These are phyloP conservation scores for Pseudanteris insignis DNA, from an alignment of 2,888 invertebrate species.

Conservation along the genomic window DNA sequence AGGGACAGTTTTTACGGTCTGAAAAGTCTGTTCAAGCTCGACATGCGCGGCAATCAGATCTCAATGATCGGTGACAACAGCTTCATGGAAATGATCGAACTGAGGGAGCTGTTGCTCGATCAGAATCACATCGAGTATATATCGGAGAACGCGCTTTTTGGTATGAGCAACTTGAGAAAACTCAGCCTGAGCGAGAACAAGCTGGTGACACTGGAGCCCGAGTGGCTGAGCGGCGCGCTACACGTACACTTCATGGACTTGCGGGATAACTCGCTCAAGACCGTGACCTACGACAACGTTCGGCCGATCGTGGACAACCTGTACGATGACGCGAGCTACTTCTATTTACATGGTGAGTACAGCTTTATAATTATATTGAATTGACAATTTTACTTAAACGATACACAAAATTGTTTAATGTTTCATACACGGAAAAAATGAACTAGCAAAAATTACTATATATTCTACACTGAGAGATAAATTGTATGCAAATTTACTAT, in stretches of 20 bases:
- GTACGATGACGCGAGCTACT: conserved; percentile 77
- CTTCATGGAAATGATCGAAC: conserved; percentile 80
- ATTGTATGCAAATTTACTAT: too few relatives aligned
- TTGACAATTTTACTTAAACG: neutral
- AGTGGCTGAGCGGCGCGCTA: conserved; percentile 78
- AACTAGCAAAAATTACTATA: too few relatives aligned
- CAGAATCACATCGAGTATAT: conserved; percentile 77
- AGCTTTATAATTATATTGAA: too few relatives aligned
- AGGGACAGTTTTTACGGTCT: conserved; percentile 82
- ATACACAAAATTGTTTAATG: too few relatives aligned
- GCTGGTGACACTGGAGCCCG: conserved; percentile 76
- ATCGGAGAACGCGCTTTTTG: conserved; percentile 80
- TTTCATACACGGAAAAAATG: too few relatives aligned
- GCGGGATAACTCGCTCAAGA: conserved; percentile 79
- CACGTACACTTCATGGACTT: conserved; percentile 79
- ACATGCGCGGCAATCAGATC: conserved; percentile 79
- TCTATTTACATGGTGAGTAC: conserved; percentile 81
- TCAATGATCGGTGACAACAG: conserved; percentile 81
- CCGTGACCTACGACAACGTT: conserved; percentile 79
- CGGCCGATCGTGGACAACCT: conserved; percentile 82
- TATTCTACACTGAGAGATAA: too few relatives aligned
- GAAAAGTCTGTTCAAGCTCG: conserved; percentile 77
- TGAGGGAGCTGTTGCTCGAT: conserved; percentile 76
- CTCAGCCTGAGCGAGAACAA: conserved; percentile 81
- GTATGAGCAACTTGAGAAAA: conserved; percentile 76